A percentile compares a stretch with the other conserved stretches of the same genome.
These are phyloP conservation scores for Shinisaurus crocodilurus DNA, from an alignment of 2,113 vertebrate species.

Conservation along the genomic window DNA sequence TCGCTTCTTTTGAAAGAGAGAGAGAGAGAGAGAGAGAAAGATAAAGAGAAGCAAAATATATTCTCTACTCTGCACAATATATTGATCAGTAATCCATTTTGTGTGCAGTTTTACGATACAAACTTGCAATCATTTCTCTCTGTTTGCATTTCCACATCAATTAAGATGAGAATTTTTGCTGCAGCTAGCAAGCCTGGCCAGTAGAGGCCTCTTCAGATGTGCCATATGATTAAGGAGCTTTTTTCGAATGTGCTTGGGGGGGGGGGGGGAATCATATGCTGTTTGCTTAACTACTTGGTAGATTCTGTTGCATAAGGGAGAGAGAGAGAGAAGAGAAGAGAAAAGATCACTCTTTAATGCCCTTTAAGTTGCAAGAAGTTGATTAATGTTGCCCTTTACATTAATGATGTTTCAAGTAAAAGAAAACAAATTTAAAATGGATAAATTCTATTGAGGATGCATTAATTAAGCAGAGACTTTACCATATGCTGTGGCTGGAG, in stretches of 20 bases:
- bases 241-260: conserved; percentile 38
- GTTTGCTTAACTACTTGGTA: conserved; percentile 80
- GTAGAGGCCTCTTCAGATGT: conserved; percentile 98
- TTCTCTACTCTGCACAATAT: conserved; percentile 40
- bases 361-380: conserved; percentile 85
- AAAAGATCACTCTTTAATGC: conserved; percentile 85
- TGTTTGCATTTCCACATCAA: conserved; percentile 39
- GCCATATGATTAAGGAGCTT: conserved; percentile 69
- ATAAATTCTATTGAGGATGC: conserved; percentile 87
- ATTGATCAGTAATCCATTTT: conserved; percentile 54
- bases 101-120: conserved; percentile 64
- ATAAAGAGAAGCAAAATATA: conserved; percentile 47
- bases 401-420: conserved; percentile 88
- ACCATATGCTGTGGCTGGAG: conserved; percentile 84
- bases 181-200: conserved; percentile 78
- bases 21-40: neutral
- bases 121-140: conserved; percentile 37
- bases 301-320: conserved; percentile 70
- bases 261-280: conserved; percentile 43
- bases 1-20: conserved; percentile 10
- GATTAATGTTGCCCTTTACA: conserved; percentile 90
- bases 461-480: conserved; percentile 86
- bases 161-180: conserved; percentile 61
- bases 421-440: conserved; percentile 91
- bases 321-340: conserved; percentile 23